Percentiles rank a stretch among this genome's conserved stretches.
Conservation (phyloP, 2,113 vertebrate species). For the Strigops habroptila region DNA sequence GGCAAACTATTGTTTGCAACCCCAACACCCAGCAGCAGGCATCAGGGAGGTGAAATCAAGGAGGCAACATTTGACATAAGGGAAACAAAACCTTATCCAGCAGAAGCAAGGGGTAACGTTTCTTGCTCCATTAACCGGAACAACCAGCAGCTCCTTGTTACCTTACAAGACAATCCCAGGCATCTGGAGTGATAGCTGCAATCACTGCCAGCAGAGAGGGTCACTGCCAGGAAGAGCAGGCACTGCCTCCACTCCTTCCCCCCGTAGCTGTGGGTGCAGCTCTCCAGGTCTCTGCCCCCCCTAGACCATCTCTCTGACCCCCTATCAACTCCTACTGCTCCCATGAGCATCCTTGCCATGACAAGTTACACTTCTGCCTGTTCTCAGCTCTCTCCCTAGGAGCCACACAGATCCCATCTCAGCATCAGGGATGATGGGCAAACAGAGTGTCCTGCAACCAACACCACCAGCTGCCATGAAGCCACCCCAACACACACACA, state of each 20-base stretch:
- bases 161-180: not conserved
- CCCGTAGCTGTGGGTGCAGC: not conserved
- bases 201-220: not conserved
- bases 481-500: not conserved
- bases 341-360: not conserved
- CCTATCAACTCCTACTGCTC: not conserved
- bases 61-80: too few species aligned
- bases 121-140: accelerated
- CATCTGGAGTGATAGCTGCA: not conserved
- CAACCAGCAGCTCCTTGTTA: too few species aligned
- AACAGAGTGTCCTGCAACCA: accelerated
- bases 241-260: not conserved
- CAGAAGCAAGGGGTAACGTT: accelerated
- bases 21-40: not conserved
- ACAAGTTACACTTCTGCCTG: not conserved
- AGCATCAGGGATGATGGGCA: accelerated
- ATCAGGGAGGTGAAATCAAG: not conserved
- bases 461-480: accelerated
- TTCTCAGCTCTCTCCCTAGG: not conserved
- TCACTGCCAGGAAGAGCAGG: not conserved
- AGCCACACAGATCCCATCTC: not conserved
- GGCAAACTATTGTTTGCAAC: not conserved
- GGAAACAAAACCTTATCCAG: not conserved
- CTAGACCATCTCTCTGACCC: not conserved
- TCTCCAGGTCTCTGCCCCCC: not conserved